Conservation (phyloP, 2,888 invertebrate genomes). For the Xestia ashworthii region DNA sequence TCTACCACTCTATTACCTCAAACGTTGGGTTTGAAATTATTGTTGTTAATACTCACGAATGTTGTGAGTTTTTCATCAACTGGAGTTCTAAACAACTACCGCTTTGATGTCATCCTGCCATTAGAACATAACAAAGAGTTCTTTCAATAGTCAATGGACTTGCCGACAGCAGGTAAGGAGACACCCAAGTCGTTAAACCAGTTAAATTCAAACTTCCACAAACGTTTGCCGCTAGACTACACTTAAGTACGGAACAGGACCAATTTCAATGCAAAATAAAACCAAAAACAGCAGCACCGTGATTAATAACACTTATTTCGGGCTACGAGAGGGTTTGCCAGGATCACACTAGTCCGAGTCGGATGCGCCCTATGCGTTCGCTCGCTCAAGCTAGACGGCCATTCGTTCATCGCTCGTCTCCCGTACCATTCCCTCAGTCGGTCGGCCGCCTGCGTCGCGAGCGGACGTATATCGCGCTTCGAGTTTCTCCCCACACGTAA, state of each 20-base stretch:
- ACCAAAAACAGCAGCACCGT: constrained; percentile 62
- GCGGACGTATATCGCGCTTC: constrained; percentile 67
- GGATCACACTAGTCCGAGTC: constrained; percentile 72
- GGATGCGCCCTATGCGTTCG: constrained; percentile 83
- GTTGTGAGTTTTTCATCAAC: constrained; percentile 33
- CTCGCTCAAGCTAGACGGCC: constrained; percentile 75
- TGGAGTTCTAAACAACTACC: constrained; percentile 32
- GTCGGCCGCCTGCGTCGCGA: constrained; percentile 78
- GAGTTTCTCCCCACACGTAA: constrained; percentile 75
- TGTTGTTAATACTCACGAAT: constrained; percentile 21
- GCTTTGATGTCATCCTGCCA: constrained; percentile 57
- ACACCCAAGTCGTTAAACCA: constrained; percentile 57
- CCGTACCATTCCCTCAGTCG: constrained; percentile 83
- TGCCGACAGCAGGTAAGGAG: constrained; percentile 62
- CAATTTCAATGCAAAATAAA: constrained; percentile 66
- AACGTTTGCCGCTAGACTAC: constrained; percentile 28
- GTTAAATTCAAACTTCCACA: constrained; percentile 37
- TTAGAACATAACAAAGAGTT: constrained; percentile 47
- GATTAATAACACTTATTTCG: constrained; percentile 79
- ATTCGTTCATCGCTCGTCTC: constrained; percentile 79
- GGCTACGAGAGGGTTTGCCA: constrained; percentile 70
- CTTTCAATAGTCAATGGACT: constrained; percentile 39
- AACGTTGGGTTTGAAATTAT: constrained; percentile 13
- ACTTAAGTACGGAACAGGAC: constrained; percentile 35
- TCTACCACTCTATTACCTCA: constrained; percentile 8